Evolutionary conservation across 2,888 invertebrate species (phyloP).

Genomic region (Calameuta pallipes): DNA sequence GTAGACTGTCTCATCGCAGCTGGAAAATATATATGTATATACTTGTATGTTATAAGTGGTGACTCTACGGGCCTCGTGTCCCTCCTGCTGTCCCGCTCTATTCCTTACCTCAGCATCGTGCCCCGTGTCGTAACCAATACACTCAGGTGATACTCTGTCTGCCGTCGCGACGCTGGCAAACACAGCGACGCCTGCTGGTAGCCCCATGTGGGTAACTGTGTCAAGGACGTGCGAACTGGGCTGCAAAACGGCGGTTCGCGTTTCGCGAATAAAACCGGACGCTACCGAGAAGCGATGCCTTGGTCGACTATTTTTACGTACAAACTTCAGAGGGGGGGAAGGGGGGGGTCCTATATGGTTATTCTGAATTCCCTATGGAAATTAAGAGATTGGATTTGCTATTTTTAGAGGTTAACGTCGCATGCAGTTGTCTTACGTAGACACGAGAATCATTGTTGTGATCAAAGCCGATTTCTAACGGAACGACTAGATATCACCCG

Average conservation of each 20-base stretch:
- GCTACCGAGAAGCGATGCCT: not conserved
- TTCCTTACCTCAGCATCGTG: conserved; percentile 13
- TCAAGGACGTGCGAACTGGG: conserved; percentile 67
- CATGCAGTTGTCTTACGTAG: not conserved
- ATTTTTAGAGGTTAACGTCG: not conserved
- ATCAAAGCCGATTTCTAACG: not conserved
- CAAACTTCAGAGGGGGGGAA: not conserved
- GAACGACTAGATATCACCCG: not conserved
- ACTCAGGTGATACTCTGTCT: not conserved
- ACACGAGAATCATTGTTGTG: not conserved
- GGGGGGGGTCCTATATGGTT: not conserved
- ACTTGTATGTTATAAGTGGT: not conserved
- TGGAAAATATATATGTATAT: not conserved
- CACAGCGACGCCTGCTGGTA: conserved; percentile 29
- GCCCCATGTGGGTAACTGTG: conserved; percentile 65
- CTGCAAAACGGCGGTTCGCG: conserved; percentile 56
- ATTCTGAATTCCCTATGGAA: not conserved
- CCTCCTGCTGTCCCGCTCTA: conserved; percentile 4
- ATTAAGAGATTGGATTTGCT: not conserved
- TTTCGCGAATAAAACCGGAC: conserved; percentile 34
- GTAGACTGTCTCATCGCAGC: not conserved
- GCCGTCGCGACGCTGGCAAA: conserved; percentile 16
- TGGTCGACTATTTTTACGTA: not conserved
- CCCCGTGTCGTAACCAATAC: conserved; percentile 4
- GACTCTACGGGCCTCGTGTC: conserved; percentile 9